These are phyloP conservation scores for Acanthurus lineatus DNA, from an alignment of 2,797 vertebrate species.

Conservation along the genomic window DNA sequence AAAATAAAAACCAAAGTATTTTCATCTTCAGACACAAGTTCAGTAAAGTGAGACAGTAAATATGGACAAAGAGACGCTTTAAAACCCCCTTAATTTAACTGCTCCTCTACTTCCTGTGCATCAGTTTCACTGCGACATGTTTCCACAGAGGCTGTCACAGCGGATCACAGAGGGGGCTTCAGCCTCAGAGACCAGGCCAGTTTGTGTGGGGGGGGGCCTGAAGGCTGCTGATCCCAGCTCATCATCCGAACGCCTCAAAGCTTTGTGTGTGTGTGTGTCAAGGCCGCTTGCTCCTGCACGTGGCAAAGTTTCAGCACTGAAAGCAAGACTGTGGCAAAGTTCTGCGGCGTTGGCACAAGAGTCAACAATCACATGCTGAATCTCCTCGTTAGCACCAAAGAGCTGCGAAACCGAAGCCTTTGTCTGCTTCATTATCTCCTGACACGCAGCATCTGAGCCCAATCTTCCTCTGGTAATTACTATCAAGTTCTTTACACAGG, in stretches of 20 bases:
- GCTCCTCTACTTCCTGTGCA: neutral
- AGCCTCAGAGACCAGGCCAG: neutral
- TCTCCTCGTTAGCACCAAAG: conserved; percentile 64
- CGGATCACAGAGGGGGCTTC: neutral
- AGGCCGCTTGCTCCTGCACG: neutral
- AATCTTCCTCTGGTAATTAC: conserved; percentile 61
- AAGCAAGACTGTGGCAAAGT: conserved; percentile 14
- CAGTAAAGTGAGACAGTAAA: neutral
- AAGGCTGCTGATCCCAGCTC: neutral
- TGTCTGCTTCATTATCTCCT: conserved; percentile 65
- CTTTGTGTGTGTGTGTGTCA: neutral
- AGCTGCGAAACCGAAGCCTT: conserved; percentile 44
- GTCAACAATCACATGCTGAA: conserved; percentile 48
- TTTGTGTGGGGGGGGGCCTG: neutral
- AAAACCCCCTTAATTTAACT: neutral
- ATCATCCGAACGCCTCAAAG: neutral
- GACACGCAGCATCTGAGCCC: conserved; percentile 40
- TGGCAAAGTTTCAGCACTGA: conserved; percentile 10
- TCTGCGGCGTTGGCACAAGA: conserved; percentile 7
- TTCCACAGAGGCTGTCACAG: neutral
- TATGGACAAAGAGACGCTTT: neutral
- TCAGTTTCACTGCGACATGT: neutral
- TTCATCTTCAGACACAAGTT: neutral
- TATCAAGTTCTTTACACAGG: conserved; percentile 40
- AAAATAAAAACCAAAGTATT: neutral